A percentile compares a stretch with the other conserved stretches of the same genome.
These are phyloP conservation scores for Balearica regulorum DNA, from an alignment of 2,797 vertebrate species.

Conservation along the genomic window DNA sequence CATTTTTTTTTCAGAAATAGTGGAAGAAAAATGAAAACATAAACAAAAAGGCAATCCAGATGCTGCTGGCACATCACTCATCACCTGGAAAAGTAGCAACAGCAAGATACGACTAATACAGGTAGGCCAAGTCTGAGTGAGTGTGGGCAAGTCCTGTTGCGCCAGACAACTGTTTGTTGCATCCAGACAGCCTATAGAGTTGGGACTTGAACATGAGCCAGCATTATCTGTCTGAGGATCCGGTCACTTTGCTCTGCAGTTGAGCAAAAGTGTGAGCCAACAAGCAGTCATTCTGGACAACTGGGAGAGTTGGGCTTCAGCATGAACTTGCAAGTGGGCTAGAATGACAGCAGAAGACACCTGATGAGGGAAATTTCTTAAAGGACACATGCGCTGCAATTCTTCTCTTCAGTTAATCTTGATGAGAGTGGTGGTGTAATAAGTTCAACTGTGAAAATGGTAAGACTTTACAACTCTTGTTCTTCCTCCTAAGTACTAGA, in stretches of 20 bases:
- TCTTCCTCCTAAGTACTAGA: neutral
- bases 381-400: accelerated
- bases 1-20: neutral
- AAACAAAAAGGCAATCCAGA: neutral
- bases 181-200: neutral
- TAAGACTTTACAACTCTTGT: neutral
- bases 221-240: neutral
- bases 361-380: neutral
- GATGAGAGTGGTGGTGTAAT: neutral
- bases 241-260: neutral
- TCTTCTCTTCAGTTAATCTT: neutral
- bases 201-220: neutral
- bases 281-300: neutral
- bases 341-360: neutral
- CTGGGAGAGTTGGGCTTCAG: neutral
- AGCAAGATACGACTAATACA: neutral
- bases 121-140: neutral
- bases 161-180: neutral
- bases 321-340: neutral
- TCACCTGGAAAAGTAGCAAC: neutral
- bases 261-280: neutral
- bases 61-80: neutral
- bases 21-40: neutral
- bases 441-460: neutral
- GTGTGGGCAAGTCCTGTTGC: neutral